Conservation (phyloP, 2,797 vertebrate species). For the Naso thynnoides region DNA sequence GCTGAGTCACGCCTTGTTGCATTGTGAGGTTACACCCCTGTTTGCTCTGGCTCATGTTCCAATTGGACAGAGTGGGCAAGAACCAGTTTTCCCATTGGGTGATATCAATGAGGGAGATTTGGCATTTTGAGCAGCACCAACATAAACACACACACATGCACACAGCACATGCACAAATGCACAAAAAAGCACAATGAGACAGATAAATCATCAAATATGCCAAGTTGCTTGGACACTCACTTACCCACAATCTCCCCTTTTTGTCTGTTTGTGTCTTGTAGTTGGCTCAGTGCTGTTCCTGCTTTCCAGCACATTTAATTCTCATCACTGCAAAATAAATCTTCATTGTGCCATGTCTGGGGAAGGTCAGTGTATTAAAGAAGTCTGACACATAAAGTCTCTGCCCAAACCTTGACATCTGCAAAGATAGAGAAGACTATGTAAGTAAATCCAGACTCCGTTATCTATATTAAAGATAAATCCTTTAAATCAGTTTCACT, state of each 20-base stretch:
- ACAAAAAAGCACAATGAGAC: slow-evolving; percentile 21
- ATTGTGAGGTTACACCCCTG: slow-evolving; percentile 69
- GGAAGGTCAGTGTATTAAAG: slow-evolving; percentile 21
- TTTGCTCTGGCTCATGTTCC: slow-evolving; percentile 74
- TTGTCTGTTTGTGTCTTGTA: slow-evolving; percentile 30
- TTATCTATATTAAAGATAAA: neutral
- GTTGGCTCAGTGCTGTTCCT: slow-evolving; percentile 28
- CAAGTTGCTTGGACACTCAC: slow-evolving; percentile 43
- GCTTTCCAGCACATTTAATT: slow-evolving; percentile 25
- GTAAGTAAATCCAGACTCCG: neutral
- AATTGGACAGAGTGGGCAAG: slow-evolving; percentile 54
- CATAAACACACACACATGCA: slow-evolving; percentile 17
- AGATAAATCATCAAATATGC: slow-evolving; percentile 47
- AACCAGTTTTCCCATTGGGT: slow-evolving; percentile 54
- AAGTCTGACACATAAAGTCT: slow-evolving; percentile 3
- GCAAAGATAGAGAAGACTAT: slow-evolving; percentile 8
- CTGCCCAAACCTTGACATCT: slow-evolving; percentile 30
- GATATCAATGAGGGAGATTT: slow-evolving; percentile 61
- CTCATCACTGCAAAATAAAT: slow-evolving; percentile 38
- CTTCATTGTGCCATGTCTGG: slow-evolving; percentile 36
- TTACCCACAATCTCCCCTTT: slow-evolving; percentile 27
- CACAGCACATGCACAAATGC: slow-evolving; percentile 19
- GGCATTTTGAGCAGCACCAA: slow-evolving; percentile 34
- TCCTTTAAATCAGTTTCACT: neutral
- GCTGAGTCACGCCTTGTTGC: slow-evolving; percentile 63